Evolutionary conservation across 2,113 vertebrate genomes (phyloP).

Genomic region (Paradoxurus hermaphroditus): DNA sequence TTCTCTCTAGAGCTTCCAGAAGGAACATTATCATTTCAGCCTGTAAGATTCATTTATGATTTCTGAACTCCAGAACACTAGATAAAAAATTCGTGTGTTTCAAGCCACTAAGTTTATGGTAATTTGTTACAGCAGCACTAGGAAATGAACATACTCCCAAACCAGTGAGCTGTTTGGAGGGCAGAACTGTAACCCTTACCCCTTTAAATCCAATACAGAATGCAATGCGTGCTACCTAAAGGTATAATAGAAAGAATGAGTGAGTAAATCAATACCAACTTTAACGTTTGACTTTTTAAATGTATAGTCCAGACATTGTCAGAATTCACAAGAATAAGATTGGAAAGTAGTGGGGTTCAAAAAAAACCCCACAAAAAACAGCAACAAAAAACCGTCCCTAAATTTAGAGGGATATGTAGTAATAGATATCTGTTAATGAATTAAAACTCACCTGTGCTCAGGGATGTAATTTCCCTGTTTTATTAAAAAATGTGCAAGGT

Average conservation of each 20-base stretch:
- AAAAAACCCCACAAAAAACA: not conserved
- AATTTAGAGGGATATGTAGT: not conserved
- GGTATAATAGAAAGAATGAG: not conserved
- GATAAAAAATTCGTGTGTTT: not conserved
- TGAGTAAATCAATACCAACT: not conserved
- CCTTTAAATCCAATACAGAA: not conserved
- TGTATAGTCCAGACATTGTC: not conserved
- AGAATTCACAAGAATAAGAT: not conserved
- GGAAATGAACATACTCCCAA: not conserved
- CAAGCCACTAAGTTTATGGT: not conserved
- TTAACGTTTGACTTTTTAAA: not conserved
- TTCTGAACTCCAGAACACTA: not conserved
- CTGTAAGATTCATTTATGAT: not conserved
- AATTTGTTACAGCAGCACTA: not conserved
- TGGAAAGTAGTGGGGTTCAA: not conserved
- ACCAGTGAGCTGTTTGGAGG: not conserved
- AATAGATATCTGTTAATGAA: not conserved
- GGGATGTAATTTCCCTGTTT: not conserved
- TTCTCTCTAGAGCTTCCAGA: not conserved
- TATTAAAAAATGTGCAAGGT: not conserved
- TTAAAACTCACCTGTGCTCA: not conserved
- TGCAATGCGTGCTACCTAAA: not conserved
- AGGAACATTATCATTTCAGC: not conserved
- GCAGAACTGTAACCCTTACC: not conserved
- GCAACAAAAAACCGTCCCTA: too few species aligned